Conservation (phyloP, 2,888 invertebrate species). For the Dastarcus helophoroides region DNA sequence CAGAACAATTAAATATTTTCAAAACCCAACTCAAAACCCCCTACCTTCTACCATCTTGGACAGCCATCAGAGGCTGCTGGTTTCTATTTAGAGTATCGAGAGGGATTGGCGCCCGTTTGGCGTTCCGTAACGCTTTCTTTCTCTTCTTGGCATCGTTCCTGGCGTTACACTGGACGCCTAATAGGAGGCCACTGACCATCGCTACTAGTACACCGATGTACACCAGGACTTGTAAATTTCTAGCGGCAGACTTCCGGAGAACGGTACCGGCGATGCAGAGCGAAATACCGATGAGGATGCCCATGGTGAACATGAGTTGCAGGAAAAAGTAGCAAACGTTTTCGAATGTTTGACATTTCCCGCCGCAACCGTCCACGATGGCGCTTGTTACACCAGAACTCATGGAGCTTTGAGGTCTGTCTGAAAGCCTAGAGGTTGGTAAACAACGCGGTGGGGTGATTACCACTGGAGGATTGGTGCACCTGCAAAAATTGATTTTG, state of each 20-base stretch:
- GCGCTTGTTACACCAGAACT: conserved; percentile 37
- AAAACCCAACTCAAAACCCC: conserved; percentile 9
- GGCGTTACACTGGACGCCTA: conserved; percentile 54
- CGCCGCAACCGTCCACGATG: conserved; percentile 55
- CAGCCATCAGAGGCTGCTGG: conserved; percentile 19
- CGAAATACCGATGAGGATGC: conserved; percentile 53
- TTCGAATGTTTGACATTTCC: conserved; percentile 58
- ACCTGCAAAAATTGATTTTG: conserved; percentile 13
- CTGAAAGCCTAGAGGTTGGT: conserved; percentile 16
- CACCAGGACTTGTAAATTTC: conserved; percentile 53
- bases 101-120: conserved; percentile 28
- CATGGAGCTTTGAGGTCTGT: conserved; percentile 32
- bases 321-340: conserved; percentile 60
- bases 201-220: conserved; percentile 54
- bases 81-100: conserved; percentile 25
- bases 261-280: conserved; percentile 55
- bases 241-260: conserved; percentile 49
- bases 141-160: conserved; percentile 25
- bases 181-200: conserved; percentile 49
- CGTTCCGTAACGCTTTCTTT: conserved; percentile 25
- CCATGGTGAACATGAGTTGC: conserved; percentile 57
- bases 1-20: neutral
- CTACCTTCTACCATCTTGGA: conserved; percentile 9
- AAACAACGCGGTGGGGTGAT: conserved; percentile 12
- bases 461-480: conserved; percentile 17